phyloP scores from a whole-genome alignment of 2,888 invertebrate genomes.

The Drosophila mettleri region DNA sequence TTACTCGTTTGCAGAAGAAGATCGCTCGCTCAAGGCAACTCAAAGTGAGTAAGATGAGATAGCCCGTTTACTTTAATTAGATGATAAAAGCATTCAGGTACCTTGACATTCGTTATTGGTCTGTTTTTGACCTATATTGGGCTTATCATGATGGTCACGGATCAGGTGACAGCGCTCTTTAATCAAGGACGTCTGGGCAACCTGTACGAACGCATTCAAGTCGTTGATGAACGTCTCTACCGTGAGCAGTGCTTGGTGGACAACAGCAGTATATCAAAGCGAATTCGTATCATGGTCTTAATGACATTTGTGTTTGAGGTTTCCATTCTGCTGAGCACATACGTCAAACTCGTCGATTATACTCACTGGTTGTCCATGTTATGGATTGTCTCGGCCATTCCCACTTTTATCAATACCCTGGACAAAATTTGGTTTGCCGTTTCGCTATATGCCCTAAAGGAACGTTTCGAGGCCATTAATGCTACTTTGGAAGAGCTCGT shows the following conservation, averaged over 20 bases:
- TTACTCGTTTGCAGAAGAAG: conserved; percentile 79
- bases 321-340: conserved; percentile 73
- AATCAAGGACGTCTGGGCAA: conserved; percentile 81
- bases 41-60: conserved; percentile 76
- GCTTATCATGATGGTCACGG: conserved; percentile 84
- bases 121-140: conserved; percentile 84
- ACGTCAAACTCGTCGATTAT: conserved; percentile 76
- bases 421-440: conserved; percentile 85
- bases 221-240: conserved; percentile 81
- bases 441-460: conserved; percentile 80
- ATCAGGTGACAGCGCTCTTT: conserved; percentile 81
- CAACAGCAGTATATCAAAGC: conserved; percentile 67
- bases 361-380: conserved; percentile 72
- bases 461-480: conserved; percentile 82
- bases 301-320: conserved; percentile 78
- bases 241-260: conserved; percentile 79
- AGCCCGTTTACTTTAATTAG: neutral
- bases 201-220: conserved; percentile 82
- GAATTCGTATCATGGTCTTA: conserved; percentile 77
- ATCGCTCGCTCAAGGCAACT: conserved; percentile 74
- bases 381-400: conserved; percentile 82
- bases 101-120: conserved; percentile 84
- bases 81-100: conserved; percentile 64
- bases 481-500: conserved; percentile 70
- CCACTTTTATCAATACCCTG: conserved; percentile 82